These are phyloP conservation scores for Peromyscus maniculatus DNA, from an alignment of 2,113 vertebrate species.

Conservation along the genomic window DNA sequence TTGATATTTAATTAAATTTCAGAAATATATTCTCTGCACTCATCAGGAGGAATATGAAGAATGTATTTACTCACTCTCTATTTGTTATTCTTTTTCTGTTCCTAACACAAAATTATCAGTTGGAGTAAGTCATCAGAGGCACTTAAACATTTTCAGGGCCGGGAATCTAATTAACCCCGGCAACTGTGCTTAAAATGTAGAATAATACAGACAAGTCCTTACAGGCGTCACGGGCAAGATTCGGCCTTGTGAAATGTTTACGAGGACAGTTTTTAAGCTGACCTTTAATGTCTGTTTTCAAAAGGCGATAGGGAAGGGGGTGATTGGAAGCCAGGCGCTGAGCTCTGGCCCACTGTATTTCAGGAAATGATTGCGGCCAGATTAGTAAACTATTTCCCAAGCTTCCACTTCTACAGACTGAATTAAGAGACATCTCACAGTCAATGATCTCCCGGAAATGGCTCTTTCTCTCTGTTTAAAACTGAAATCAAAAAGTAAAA, in stretches of 20 bases:
- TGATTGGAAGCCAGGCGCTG: not conserved
- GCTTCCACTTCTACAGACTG: not conserved
- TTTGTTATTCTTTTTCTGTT: constrained; percentile 87
- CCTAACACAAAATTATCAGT: constrained; percentile 85
- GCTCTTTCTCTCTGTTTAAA: not conserved
- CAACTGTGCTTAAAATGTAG: constrained; percentile 83
- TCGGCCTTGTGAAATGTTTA: constrained; percentile 68
- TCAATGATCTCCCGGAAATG: not conserved
- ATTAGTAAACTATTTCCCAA: not conserved
- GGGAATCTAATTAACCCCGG: constrained; percentile 89
- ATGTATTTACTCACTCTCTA: constrained; percentile 83
- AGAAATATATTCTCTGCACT: constrained; percentile 84
- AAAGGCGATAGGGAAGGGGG: not conserved
- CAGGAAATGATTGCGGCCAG: not conserved
- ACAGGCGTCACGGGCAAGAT: constrained; percentile 64
- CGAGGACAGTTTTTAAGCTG: constrained; percentile 59
- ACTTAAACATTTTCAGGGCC: constrained; percentile 86
- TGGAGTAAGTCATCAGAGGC: constrained; percentile 87
- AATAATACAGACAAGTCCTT: constrained; percentile 76
- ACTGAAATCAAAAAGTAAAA: not conserved
- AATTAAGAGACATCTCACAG: not conserved
- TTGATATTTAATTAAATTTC: constrained; percentile 90
- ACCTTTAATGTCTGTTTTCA: constrained; percentile 81
- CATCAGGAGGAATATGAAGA: constrained; percentile 79
- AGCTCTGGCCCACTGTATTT: not conserved